Conservation (phyloP, 1,140 invertebrate species). For the Pseudomyrmex flavicornis region DNA sequence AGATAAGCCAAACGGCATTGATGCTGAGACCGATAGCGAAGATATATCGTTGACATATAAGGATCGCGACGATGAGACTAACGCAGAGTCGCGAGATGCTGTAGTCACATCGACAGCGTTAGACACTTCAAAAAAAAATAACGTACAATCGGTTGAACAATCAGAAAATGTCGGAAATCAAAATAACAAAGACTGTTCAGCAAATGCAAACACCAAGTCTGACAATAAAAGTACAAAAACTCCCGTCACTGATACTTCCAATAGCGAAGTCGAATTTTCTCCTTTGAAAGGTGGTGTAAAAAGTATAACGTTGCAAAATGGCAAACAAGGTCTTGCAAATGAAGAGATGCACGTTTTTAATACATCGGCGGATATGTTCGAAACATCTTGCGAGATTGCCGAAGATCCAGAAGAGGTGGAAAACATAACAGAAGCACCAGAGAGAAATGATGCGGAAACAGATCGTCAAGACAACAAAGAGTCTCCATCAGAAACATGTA, state of each 20-base stretch:
- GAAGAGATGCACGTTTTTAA: neutral
- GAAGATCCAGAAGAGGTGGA: neutral
- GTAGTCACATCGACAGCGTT: neutral
- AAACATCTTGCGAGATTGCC: neutral
- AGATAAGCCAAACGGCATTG: neutral
- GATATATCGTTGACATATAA: neutral
- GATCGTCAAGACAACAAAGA: neutral
- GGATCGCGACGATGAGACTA: neutral
- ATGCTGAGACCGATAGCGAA: neutral
- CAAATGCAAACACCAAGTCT: neutral
- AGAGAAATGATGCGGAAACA: neutral
- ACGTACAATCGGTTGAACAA: no score
- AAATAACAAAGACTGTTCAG: no score
- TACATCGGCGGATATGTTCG: conserved; percentile 50
- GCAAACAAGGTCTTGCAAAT: no score
- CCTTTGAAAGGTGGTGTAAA: neutral
- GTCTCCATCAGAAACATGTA: neutral
- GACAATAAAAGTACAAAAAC: neutral
- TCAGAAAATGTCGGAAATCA: no score
- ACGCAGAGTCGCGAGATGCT: neutral
- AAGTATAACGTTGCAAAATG: neutral
- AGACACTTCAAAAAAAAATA: neutral
- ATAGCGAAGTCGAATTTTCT: neutral
- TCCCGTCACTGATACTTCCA: neutral
- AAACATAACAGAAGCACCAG: no score